Percentiles rank a stretch among this genome's conserved stretches.
These are phyloP conservation scores for Gari tellinella DNA, from an alignment of 2,888 invertebrate genomes.

Conservation along the genomic window DNA sequence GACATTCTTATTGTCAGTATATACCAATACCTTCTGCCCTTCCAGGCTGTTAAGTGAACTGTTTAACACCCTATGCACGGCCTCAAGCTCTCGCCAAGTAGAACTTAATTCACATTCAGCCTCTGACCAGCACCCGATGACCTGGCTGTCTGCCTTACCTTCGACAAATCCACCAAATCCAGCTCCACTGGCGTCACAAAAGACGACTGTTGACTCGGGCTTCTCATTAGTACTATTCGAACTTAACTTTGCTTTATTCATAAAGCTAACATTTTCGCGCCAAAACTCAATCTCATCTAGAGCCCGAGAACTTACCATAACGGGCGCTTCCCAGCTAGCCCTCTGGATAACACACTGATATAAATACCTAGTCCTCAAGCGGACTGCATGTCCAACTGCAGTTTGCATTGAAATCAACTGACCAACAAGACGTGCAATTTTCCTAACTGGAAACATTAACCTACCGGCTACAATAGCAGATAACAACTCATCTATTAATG, in stretches of 20 bases:
- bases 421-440: conserved; percentile 35
- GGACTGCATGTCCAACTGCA: conserved; percentile 24
- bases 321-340: conserved; percentile 26
- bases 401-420: conserved; percentile 35
- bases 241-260: conserved; percentile 5
- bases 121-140: conserved; percentile 33
- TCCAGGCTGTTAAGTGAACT: conserved; percentile 18
- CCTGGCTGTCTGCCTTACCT: conserved; percentile 13
- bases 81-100: conserved; percentile 52
- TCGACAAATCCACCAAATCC: conserved; percentile 33
- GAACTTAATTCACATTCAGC: conserved; percentile 39
- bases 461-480: background rate
- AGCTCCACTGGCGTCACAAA: too few species aligned
- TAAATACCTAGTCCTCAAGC: conserved; percentile 18
- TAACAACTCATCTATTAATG: conserved; percentile 6
- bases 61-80: conserved; percentile 34
- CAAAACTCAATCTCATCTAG: conserved; percentile 13
- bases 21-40: conserved; percentile 20
- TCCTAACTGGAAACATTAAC: conserved; percentile 18
- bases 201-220: too few species aligned
- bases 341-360: conserved; percentile 20
- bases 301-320: conserved; percentile 12
- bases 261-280: conserved; percentile 1
- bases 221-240: background rate
- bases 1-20: conserved; percentile 49